Evolutionary conservation across 2,797 vertebrate genomes (phyloP).

Genomic region (Synanceia verrucosa): DNA sequence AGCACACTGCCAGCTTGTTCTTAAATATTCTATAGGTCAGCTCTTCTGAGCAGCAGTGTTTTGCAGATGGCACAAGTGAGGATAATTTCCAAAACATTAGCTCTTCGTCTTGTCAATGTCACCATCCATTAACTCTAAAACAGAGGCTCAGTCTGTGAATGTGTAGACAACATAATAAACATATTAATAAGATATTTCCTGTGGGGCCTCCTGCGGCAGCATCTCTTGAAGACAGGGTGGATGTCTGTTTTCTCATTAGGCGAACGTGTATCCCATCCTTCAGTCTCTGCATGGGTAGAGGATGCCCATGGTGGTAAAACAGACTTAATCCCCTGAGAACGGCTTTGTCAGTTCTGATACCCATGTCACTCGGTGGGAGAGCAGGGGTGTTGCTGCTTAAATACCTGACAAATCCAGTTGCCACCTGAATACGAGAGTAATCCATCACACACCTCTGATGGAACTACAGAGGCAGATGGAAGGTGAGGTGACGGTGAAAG

Average conservation of each 20-base stretch:
- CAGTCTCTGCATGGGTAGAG: slow-evolving; percentile 32
- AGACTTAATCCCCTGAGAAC: slow-evolving; percentile 62
- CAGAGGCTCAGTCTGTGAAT: not conserved
- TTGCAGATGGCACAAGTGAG: slow-evolving; percentile 8
- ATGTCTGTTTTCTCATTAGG: slow-evolving; percentile 27
- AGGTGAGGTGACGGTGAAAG: slow-evolving; percentile 42
- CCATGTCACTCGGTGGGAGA: slow-evolving; percentile 60
- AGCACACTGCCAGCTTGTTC: slow-evolving; percentile 60
- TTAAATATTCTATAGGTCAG: slow-evolving; percentile 70
- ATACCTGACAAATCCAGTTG: slow-evolving; percentile 70
- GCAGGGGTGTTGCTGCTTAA: slow-evolving; percentile 55
- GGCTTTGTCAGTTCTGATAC: slow-evolving; percentile 63
- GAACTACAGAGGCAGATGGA: slow-evolving; percentile 41
- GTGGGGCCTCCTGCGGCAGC: not conserved
- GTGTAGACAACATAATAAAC: not conserved
- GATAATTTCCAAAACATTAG: slow-evolving; percentile 36
- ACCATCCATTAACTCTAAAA: slow-evolving; percentile 1
- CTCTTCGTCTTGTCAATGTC: not conserved
- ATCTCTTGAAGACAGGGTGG: not conserved
- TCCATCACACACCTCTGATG: slow-evolving; percentile 58
- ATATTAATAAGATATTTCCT: not conserved
- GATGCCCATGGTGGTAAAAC: slow-evolving; percentile 53
- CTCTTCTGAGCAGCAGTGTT: slow-evolving; percentile 41
- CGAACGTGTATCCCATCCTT: slow-evolving; percentile 44
- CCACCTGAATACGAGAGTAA: slow-evolving; percentile 60